These are phyloP conservation scores for Sarcophaga bullata DNA, from an alignment of 1,140 invertebrate species.

Conservation along the genomic window DNA sequence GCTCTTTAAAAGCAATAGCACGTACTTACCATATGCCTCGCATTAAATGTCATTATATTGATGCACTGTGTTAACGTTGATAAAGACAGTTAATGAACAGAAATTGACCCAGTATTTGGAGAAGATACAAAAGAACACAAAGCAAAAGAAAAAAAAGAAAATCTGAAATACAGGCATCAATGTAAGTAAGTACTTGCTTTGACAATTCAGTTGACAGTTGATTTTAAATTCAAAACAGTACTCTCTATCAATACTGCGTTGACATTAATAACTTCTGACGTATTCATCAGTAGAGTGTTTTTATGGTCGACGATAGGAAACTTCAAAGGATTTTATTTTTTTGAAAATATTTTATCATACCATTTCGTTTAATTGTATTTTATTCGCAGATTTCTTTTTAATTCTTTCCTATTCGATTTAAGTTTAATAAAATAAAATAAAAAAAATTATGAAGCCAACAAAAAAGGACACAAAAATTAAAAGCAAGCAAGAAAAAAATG, in stretches of 20 bases:
- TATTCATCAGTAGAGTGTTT: conserved; percentile 13
- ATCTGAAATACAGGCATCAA: no score
- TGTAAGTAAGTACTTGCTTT: conserved; percentile 14
- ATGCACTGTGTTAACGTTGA: not conserved
- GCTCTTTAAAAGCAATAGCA: not conserved
- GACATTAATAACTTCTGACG: conserved; percentile 33
- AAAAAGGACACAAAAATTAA: conserved; percentile 14
- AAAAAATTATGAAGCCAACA: no score
- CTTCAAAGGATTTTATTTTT: conserved; percentile 29
- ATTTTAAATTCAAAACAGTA: conserved; percentile 32
- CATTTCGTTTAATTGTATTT: conserved; percentile 3
- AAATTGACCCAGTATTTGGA: conserved; percentile 34
- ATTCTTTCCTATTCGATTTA: conserved; percentile 1
- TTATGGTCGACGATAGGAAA: conserved; percentile 6
- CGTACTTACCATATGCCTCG: not conserved
- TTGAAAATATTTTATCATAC: not conserved
- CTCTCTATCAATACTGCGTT: not conserved
- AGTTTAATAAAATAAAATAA: conserved; percentile 25
- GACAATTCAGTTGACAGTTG: conserved; percentile 20
- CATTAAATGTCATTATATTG: not conserved
- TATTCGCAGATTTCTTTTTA: not conserved
- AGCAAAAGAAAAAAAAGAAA: not conserved
- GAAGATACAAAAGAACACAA: not conserved
- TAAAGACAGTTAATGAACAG: conserved; percentile 11
- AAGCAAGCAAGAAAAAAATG: not conserved